These are phyloP conservation scores for Atta colombica DNA, from an alignment of 1,140 invertebrate genomes.

Conservation along the genomic window DNA sequence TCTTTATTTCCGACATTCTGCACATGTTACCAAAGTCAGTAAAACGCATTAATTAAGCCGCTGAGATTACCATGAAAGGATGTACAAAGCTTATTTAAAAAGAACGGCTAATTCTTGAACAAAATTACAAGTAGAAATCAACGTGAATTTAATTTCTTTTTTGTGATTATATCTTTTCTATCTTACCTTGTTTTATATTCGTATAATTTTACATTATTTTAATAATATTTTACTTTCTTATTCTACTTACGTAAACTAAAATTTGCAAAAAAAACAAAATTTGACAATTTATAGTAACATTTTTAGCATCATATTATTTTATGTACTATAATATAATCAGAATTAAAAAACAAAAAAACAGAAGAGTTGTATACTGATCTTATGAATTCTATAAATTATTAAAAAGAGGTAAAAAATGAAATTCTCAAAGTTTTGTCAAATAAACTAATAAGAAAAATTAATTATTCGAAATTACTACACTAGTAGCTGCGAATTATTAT, in stretches of 20 bases:
- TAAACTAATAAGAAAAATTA: not conserved
- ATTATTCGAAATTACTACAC: not conserved
- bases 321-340: not conserved
- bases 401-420: not conserved
- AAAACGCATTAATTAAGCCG: conserved; percentile 23
- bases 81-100: conserved; percentile 4
- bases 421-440: not conserved
- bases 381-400: not conserved
- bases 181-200: not conserved
- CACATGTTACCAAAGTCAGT: not conserved
- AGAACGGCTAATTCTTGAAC: not conserved
- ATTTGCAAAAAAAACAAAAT: not conserved
- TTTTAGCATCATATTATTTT: not conserved
- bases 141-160: conserved; percentile 4
- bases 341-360: conserved; percentile 7
- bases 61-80: not conserved
- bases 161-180: not conserved
- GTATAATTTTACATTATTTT: not conserved
- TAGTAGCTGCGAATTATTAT: not conserved
- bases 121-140: not conserved
- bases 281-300: not conserved
- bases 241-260: not conserved
- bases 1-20: conserved; percentile 30
- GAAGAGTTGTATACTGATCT: not conserved
- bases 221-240: not conserved